Evolutionary conservation across 2,113 vertebrate genomes (phyloP), one percentile per base, ranked within the genome.

Genomic region (Sterna hirundo): DNA sequence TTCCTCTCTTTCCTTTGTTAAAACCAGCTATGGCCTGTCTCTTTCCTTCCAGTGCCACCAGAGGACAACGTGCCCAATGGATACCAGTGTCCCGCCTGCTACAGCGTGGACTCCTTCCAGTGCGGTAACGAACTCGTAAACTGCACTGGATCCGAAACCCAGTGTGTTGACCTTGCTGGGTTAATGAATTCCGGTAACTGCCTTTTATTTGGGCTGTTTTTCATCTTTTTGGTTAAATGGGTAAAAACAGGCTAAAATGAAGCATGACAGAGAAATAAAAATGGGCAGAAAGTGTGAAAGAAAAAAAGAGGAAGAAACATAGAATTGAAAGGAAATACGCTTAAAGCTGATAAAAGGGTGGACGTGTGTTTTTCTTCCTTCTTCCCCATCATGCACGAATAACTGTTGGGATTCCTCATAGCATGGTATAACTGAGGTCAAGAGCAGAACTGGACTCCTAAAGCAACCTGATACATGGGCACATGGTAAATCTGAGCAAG

Each of bases 41-140:
- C 42, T 77, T 86, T 85, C 40, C 13, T 92, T 85, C 18, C 83
- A 97, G 96, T 95, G 92, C 96, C 93, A 2, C 92, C 88, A 60
- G 95, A 94, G 13, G 40, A 92, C 5, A 42, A 80, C 0, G 8
- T 81, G 42, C 93, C 93, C 27, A 96, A 95, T 11, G 96, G 96
- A n/a, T 86, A 74, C 34, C 94, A 94, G 46, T 97, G 95, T 83
- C 96, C 92, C 0, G 92, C 88, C 25, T 97, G 96, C 79, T 96
- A 96, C 64, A 95, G 62, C 0, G 17, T 96, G 46, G 93, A 96
- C 19, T 94, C 95, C 54, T 97, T 94, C 16, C 82, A 92, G 58
- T 95, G 90, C 0, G 16, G 30, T 22, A 26, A 88, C 0, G 85
- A 96, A 86, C 62, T 23, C 0, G 49, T 97, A 30, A 94, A 91